Conservation (phyloP, 35 echinoderm and acorn worm species). For the Lytechinus pictus region DNA sequence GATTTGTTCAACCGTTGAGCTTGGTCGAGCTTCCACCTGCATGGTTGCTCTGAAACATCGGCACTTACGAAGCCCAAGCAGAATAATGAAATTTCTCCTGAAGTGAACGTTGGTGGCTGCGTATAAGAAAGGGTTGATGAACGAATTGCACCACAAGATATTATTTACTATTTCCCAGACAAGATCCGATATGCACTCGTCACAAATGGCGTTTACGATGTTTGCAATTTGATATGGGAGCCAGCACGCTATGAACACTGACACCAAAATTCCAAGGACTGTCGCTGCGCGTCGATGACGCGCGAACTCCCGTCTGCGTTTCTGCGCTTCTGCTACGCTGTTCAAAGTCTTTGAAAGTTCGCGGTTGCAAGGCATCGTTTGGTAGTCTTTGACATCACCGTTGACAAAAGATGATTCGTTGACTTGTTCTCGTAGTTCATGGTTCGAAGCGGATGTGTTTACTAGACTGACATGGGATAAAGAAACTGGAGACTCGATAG, state of each 20-base stretch:
- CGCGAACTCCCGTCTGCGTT: constrained; percentile 13
- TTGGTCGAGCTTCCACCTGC: not conserved
- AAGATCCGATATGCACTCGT: constrained; percentile 48
- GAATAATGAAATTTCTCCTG: constrained; percentile 49
- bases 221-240: constrained; percentile 55
- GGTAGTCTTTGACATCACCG: not conserved
- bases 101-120: constrained; percentile 61
- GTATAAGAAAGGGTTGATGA: constrained; percentile 76
- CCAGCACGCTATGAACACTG: constrained; percentile 66
- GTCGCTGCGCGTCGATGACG: constrained; percentile 66
- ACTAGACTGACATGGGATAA: not conserved
- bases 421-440: not conserved
- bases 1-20: constrained; percentile 12
- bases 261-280: constrained; percentile 49
- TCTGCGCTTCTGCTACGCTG: not conserved
- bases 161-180: constrained; percentile 66
- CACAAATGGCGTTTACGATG: constrained; percentile 52
- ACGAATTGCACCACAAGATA: constrained; percentile 73
- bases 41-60: not conserved
- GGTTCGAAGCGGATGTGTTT: not conserved
- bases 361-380: not conserved
- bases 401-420: not conserved
- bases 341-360: not conserved
- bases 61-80: not conserved
- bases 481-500: not conserved